Percentiles rank a stretch among this genome's conserved stretches.
Evolutionary conservation across 2,113 vertebrate species (phyloP).

Genomic region (Puntigrus tetrazona): DNA sequence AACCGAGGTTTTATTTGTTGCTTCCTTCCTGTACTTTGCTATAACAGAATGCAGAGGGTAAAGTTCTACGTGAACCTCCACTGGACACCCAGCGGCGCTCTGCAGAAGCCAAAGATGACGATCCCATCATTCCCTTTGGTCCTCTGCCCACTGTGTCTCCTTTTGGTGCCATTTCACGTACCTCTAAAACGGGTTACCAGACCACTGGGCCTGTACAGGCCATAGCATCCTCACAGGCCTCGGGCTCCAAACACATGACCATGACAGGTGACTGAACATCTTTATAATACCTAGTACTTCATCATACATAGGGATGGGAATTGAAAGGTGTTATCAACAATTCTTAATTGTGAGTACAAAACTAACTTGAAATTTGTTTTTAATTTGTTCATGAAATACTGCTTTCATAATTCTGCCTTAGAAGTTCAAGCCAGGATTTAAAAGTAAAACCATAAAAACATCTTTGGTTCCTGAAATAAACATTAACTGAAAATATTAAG

Average conservation of each 20-base stretch:
- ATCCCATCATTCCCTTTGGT: conserved; percentile 97
- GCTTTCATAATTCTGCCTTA: not conserved
- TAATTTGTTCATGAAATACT: not conserved
- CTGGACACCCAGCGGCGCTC: conserved; percentile 88
- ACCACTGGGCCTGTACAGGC: conserved; percentile 87
- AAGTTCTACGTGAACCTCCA: conserved; percentile 85
- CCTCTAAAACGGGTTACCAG: conserved; percentile 93
- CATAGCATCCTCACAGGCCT: conserved; percentile 83
- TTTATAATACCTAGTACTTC: not conserved
- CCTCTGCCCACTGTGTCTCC: conserved; percentile 94
- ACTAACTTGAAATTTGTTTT: not conserved
- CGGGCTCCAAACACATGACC: conserved; percentile 84
- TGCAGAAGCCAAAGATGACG: conserved; percentile 88
- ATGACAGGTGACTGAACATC: conserved; percentile 78
- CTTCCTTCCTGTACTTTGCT: not conserved
- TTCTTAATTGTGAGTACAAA: not conserved
- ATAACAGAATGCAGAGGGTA: conserved; percentile 87
- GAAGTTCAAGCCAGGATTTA: not conserved
- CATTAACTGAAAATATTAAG: no score
- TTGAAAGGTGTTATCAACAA: not conserved
- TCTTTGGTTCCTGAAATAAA: no score
- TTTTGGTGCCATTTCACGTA: conserved; percentile 96
- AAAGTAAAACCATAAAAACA: no score
- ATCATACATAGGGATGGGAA: not conserved
- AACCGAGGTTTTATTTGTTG: not conserved